A percentile compares a stretch with the other conserved stretches of the same genome.
Evolutionary conservation across 2,888 invertebrate genomes (phyloP).

Genomic region (Ephialtes manifestator): DNA sequence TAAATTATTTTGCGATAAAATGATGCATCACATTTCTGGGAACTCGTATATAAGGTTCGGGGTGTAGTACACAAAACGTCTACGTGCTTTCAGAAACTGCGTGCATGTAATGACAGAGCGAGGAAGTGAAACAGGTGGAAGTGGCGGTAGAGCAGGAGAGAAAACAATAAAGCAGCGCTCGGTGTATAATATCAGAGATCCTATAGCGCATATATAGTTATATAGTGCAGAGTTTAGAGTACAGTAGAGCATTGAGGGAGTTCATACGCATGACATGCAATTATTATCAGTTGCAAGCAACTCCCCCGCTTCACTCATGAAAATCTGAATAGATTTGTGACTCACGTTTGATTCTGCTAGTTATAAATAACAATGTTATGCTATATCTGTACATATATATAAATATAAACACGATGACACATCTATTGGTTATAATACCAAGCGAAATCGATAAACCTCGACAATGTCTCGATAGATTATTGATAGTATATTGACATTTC

Average conservation of each 20-base stretch:
- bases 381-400: background rate
- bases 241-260: background rate
- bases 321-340: conserved; percentile 49
- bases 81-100: conserved; percentile 59
- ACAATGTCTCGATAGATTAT: conserved; percentile 7
- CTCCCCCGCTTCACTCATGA: conserved; percentile 18
- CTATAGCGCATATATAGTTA: conserved; percentile 4
- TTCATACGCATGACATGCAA: conserved; percentile 57
- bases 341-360: conserved; percentile 26
- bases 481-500: background rate
- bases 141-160: conserved; percentile 50
- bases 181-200: conserved; percentile 53
- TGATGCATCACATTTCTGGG: background rate
- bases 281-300: conserved; percentile 58
- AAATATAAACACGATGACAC: background rate
- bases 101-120: conserved; percentile 63
- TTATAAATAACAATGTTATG: background rate
- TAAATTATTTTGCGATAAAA: background rate
- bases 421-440: background rate
- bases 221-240: background rate
- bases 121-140: conserved; percentile 61
- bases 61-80: conserved; percentile 35
- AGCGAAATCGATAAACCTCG: background rate
- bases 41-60: conserved; percentile 6
- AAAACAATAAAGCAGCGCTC: conserved; percentile 65